Evolutionary conservation across 2,113 vertebrate genomes (phyloP).

Genomic region (Stigmatopora nigra): DNA sequence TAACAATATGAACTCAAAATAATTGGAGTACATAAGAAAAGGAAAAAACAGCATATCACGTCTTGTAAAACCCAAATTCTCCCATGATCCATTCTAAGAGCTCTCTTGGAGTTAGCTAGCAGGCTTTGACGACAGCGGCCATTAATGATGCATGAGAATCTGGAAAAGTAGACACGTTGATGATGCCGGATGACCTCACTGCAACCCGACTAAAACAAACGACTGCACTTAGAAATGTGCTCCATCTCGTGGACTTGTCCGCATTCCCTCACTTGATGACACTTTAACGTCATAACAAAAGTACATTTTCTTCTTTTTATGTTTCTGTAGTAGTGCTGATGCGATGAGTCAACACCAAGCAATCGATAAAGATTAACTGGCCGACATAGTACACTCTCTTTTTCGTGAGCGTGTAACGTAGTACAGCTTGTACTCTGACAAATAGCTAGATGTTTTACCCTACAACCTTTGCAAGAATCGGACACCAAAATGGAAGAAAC

Average conservation of each 20-base stretch:
- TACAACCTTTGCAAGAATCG: neutral
- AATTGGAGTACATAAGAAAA: neutral
- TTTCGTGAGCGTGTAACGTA: neutral
- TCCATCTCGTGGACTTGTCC: neutral
- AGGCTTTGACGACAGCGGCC: slow-evolving; percentile 13
- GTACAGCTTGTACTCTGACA: neutral
- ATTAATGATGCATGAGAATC: slow-evolving; percentile 30
- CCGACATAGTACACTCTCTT: neutral
- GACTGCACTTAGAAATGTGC: neutral
- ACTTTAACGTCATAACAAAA: neutral
- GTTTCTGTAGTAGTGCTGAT: neutral
- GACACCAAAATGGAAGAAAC: neutral
- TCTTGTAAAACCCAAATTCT: neutral
- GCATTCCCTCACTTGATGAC: neutral
- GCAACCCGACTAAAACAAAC: slow-evolving; percentile 1
- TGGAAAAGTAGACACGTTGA: slow-evolving; percentile 12
- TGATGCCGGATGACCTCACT: slow-evolving; percentile 13
- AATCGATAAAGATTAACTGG: neutral
- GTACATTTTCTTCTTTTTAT: neutral
- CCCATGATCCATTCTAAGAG: neutral
- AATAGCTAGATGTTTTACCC: neutral
- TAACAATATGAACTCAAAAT: neutral
- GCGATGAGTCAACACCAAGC: neutral
- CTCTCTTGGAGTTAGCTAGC: slow-evolving; percentile 11
- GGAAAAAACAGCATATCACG: neutral